phyloP scores from a whole-genome alignment of 2,888 invertebrate genomes.

The Muscina levida region DNA sequence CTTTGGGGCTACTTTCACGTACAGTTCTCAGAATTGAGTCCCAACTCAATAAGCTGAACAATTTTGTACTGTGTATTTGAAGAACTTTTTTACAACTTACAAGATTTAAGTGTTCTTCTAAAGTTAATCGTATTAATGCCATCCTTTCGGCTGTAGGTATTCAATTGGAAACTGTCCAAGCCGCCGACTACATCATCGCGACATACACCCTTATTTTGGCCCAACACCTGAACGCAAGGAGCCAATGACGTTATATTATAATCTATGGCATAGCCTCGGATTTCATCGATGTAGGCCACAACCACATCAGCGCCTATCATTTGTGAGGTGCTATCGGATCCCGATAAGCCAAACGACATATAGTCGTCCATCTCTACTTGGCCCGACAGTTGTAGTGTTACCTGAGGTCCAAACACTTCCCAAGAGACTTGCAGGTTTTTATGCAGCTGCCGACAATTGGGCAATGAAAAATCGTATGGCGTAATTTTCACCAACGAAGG shows the following conservation, averaged over 20 bases:
- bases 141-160: constrained; percentile 85
- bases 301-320: constrained; percentile 94
- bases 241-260: constrained; percentile 92
- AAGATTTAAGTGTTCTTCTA: constrained; percentile 87
- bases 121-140: constrained; percentile 91
- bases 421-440: constrained; percentile 91
- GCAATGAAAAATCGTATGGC: constrained; percentile 85
- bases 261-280: constrained; percentile 88
- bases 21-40: too few species aligned
- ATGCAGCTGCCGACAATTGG: constrained; percentile 92
- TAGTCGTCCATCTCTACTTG: constrained; percentile 88
- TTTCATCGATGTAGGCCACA: constrained; percentile 87
- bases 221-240: constrained; percentile 92
- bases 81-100: constrained; percentile 80
- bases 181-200: constrained; percentile 91
- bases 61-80: too few species aligned
- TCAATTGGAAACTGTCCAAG: constrained; percentile 89
- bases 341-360: constrained; percentile 94
- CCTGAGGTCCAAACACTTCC: constrained; percentile 94
- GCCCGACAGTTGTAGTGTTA: constrained; percentile 91
- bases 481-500: constrained; percentile 87
- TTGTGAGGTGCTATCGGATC: constrained; percentile 84
- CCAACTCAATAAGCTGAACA: too few species aligned
- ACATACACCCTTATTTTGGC: constrained; percentile 92
- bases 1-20: too few species aligned